Evolutionary conservation across 2,888 invertebrate species (phyloP).

Genomic region (Chesias legatella): DNA sequence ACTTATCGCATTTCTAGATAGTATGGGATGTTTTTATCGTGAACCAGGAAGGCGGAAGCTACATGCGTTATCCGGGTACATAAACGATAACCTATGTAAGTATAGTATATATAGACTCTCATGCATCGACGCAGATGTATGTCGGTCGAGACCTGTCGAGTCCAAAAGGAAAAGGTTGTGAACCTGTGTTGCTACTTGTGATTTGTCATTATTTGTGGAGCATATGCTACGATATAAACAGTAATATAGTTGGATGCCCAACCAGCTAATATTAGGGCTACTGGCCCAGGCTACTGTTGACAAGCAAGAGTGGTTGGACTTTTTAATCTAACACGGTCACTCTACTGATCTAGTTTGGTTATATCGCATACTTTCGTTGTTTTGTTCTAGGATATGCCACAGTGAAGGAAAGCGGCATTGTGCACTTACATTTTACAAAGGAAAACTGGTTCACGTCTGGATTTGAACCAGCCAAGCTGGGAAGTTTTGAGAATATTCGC

Average conservation of each 20-base stretch:
- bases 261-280: too few relatives aligned
- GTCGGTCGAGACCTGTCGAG: slow-evolving; percentile 52
- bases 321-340: too few relatives aligned
- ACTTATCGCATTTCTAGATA: slow-evolving; percentile 9
- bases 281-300: too few relatives aligned
- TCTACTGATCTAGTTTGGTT: too few relatives aligned
- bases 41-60: slow-evolving; percentile 29
- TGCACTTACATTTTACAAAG: too few relatives aligned
- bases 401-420: too few relatives aligned
- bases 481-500: too few relatives aligned
- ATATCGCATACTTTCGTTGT: too few relatives aligned
- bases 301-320: too few relatives aligned
- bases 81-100: slow-evolving; percentile 7
- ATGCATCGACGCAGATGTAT: slow-evolving; percentile 45
- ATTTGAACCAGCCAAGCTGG: too few relatives aligned
- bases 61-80: slow-evolving; percentile 7
- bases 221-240: slow-evolving; percentile 4
- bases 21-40: slow-evolving; percentile 21
- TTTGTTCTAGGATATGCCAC: too few relatives aligned
- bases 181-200: slow-evolving; percentile 47
- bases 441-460: too few relatives aligned
- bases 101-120: slow-evolving; percentile 33
- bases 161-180: slow-evolving; percentile 64
- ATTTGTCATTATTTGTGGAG: slow-evolving; percentile 29
- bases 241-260: background rate